These are phyloP conservation scores for Gorsachius goisagi DNA, from an alignment of 2,113 vertebrate species.

Conservation along the genomic window DNA sequence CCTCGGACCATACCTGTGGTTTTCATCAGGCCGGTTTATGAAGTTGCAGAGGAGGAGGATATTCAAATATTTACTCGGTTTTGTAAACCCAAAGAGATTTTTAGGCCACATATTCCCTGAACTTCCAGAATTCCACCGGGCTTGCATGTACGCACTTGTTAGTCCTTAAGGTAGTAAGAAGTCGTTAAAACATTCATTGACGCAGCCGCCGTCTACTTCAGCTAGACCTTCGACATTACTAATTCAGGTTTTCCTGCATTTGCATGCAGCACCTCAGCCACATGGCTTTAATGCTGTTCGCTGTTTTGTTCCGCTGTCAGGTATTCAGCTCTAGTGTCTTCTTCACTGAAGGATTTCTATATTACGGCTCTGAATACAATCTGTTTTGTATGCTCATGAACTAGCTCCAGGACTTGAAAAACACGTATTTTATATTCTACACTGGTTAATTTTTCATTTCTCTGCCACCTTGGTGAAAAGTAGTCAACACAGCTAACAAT, in stretches of 20 bases:
- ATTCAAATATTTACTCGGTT: not conserved
- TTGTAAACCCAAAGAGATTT: conserved; percentile 11
- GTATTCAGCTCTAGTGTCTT: conserved; percentile 46
- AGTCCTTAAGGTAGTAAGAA: conserved; percentile 23
- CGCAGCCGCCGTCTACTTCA: not conserved
- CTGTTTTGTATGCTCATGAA: conserved; percentile 65
- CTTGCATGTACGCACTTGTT: not conserved
- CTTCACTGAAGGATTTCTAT: conserved; percentile 62
- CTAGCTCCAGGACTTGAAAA: conserved; percentile 30
- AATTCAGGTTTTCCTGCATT: conserved; percentile 49
- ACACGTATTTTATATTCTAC: conserved; percentile 63
- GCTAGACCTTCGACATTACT: conserved; percentile 34
- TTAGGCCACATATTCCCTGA: not conserved
- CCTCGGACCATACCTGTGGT: not conserved
- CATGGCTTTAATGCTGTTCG: conserved; percentile 36
- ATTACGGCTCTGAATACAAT: conserved; percentile 38
- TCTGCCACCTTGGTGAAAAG: conserved; percentile 62
- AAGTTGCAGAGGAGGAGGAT: not conserved
- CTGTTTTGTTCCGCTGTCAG: conserved; percentile 71
- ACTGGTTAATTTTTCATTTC: conserved; percentile 74
- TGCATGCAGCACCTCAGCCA: conserved; percentile 44
- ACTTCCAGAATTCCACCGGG: conserved; percentile 24
- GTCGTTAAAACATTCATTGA: conserved; percentile 22
- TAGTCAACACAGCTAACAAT: conserved; percentile 67
- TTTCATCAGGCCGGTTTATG: not conserved